Evolutionary conservation across 92 coral and sea anemone genomes (phyloP), one percentile per base, ranked within the genome.

Genomic region (Phenganax marumi): DNA sequence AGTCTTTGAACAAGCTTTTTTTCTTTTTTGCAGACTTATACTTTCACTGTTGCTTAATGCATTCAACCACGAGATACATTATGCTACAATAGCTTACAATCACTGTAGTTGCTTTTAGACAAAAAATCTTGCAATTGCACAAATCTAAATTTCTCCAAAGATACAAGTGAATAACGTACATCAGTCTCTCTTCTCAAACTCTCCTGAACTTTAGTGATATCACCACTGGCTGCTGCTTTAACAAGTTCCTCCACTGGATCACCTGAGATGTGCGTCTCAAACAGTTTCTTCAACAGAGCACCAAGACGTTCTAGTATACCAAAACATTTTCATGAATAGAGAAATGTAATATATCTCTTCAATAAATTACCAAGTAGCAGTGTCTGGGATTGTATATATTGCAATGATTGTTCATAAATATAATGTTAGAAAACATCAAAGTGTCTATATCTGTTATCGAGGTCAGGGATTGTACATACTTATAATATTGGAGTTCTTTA

Each of bases 161-260:
- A 14, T 1, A 56, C 1, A 56, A 50, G 53, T 13, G 25, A 7
- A 19, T 5, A 61, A 85, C 92, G 81, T 79, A 95, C 98, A 82
- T 91, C 92, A 50, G 89, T 91, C 64, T 89, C 98, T 69, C 91
- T 91, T 82, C 87, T 85, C 16, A 92, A 73, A 10, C 91, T 87
- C 62, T 95, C 95, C 66, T 95, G 95, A 19, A 90, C 92, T 57
- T 85, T 85, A 65, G 91, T 95, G 16, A 88, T 26, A 68, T 95
- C 98, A 13, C 95, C 98, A 79, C 93, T 95, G 16, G 98, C 98
- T 4, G 98, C 98, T 50, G 98, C 97, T 75, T 95, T 95, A 12
- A 95, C 98, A 23, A 95, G 96, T 52, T 95, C 98, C 68, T 95
- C 98, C 1, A 95, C 96, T 0, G 97, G 73, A 87, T 95, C 98